phyloP scores from a whole-genome alignment of 2,113 vertebrate genomes.

The Amphiprion percula region DNA sequence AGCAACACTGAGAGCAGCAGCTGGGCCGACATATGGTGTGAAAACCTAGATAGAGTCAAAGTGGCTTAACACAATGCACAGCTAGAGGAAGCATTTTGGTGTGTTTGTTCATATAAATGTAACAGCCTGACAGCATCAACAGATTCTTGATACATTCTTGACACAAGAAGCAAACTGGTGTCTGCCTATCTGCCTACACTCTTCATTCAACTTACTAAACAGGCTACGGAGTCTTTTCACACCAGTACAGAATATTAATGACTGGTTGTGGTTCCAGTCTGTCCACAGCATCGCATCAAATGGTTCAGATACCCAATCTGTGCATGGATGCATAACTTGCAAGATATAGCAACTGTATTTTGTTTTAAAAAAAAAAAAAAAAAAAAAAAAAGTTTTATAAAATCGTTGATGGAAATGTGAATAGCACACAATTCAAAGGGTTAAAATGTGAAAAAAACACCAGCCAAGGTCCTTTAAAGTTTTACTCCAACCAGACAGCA shows the following conservation, averaged over 20 bases:
- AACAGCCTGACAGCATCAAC: not conserved
- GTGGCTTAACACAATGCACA: constrained; percentile 27
- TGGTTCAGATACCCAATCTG: not conserved
- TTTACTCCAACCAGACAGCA: not conserved
- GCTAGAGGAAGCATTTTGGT: constrained; percentile 1
- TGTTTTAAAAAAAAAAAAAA: not conserved
- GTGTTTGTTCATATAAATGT: not conserved
- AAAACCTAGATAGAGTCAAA: constrained; percentile 54
- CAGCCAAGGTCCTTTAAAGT: not conserved
- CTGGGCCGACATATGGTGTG: constrained; percentile 70
- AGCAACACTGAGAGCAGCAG: constrained; percentile 70
- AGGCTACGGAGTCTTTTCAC: not conserved
- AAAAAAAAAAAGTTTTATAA: not conserved
- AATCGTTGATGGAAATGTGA: not conserved
- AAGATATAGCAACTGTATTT: not conserved
- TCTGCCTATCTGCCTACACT: not conserved
- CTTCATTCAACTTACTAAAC: not conserved
- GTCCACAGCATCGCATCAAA: not conserved
- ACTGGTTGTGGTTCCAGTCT: not conserved
- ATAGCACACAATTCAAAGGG: too few relatives aligned
- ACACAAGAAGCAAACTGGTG: not conserved
- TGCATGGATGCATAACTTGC: not conserved
- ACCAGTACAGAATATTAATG: not conserved
- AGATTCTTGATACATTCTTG: not conserved
- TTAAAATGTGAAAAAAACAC: not conserved